Evolutionary conservation across 2,888 invertebrate species (phyloP), one percentile per base, ranked within the genome.

Genomic region (Metacarcinus magister): DNA sequence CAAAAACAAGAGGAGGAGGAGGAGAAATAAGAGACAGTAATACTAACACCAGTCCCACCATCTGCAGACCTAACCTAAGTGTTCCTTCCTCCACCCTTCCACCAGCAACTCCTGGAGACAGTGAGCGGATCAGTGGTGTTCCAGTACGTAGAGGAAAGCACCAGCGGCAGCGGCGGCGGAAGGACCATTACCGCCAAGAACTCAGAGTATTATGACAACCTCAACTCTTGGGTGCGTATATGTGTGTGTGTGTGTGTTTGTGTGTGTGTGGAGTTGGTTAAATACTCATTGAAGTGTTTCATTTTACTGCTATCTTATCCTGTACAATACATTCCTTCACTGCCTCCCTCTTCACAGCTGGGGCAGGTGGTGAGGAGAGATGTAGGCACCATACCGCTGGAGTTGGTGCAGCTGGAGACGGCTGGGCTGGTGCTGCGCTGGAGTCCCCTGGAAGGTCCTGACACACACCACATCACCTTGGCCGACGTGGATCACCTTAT

Each of bases 311-410:
- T 82, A 16, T 13, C 28, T 7, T 7, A 5, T 28, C 82, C 82
- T 82, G 5, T 23, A 19, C 23, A 67, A 13, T 23, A 67, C 23
- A 82, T 5, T 32, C 16, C 67, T 23, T 67, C 67, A 10, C 28
- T 28, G 7, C 32, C 32, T 82, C 28, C 28, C 82, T 32, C n/a
- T 48, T 54, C 32, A 28, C 96, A 97, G 97, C 94, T 97, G 94
- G 97, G 97, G 16, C 97, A 97, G 94, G 97, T 97, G 43, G 96
- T 97, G 44, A 93, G 97, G 75, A 82, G 97, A 43, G 97, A 97
- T 54, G 96, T 97, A 48, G 96, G 96, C 19, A 96, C 94, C 92
- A 96, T 97, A 75, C 97, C 97, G 0, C 94, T 97, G 54, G 96
- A 97, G 95, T 95, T 97, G 94, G 95, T 97, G 54, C 95, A 96